Base-by-base conservation (phyloP, 2,113 vertebrate genomes). In the Dendrocopos noguchii region DNA sequence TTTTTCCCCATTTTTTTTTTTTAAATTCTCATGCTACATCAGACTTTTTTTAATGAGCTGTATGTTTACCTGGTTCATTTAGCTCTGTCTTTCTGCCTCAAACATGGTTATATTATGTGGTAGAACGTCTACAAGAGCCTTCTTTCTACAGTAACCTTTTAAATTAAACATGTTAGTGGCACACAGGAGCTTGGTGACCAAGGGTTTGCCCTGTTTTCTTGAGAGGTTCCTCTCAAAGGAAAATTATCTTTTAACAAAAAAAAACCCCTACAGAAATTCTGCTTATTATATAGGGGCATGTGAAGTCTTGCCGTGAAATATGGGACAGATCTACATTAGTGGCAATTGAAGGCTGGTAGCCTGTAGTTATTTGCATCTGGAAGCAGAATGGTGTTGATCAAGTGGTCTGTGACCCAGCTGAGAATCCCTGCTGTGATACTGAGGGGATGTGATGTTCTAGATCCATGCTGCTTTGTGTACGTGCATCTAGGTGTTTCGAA, bases 31-130 rank as follows among this genome's bases (percentile, higher is more conserved):
- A 6, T 75, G 20, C 44, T 81, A 64, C 29, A 81, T 65, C 44
- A 90, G 73, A 85, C 47, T 16, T 90, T 94, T 83, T 75, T 3
- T 80, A 95, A 91, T 53, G 64, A 95, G 34, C 21, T 77, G 18
- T 77, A 85, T 33, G 56, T 86, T 83, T 64, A 60, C 61, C 85
- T 75, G 42, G 64, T 93, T 90, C 73, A 64, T 91, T 95, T 91
- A 71, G 22, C 68, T 88, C 64, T 87, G 90, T 90, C 65, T 91
- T 76, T 59, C 80, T 84, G 65, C 21, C 80, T 95, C 80, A 85
- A 94, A 90, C 68, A 93, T 5, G 66, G 34, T 75, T 61, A 95
- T 78, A 91, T 55, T 74, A 75, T 2, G 3, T 83, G 57, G 72
- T 65, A 93, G 61, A 71, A 65, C 75, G 9, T 66, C 90, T 91